These are phyloP conservation scores for sheep (Ovis aries) DNA, from an alignment of 2,113 vertebrate genomes.

Conservation along the genomic window DNA sequence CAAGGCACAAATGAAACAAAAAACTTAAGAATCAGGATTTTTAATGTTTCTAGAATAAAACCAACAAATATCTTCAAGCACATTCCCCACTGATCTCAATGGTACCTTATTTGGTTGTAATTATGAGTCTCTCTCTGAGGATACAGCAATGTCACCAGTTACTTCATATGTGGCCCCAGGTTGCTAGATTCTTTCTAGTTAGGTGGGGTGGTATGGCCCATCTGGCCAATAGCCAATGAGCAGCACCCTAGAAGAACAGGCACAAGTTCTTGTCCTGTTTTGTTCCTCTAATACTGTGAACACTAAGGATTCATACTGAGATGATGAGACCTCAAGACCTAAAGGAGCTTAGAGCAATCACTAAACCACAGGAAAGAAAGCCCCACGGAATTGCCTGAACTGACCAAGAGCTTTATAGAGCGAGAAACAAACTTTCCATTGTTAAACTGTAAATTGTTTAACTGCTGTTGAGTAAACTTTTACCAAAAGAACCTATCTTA, in stretches of 20 bases:
- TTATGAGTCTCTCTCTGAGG: background rate
- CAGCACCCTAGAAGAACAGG: background rate
- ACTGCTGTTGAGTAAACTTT: background rate
- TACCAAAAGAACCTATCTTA: background rate
- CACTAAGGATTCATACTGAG: background rate
- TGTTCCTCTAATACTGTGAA: background rate
- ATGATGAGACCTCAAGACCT: background rate
- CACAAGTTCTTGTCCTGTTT: background rate
- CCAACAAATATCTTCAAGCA: background rate
- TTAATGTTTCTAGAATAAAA: conserved; percentile 34
- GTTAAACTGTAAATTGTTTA: background rate
- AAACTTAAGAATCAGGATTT: background rate
- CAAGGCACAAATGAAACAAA: conserved; percentile 1
- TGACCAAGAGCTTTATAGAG: background rate
- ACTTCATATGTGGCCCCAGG: too few relatives aligned
- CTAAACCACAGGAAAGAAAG: background rate
- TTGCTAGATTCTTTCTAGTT: background rate
- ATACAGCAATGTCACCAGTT: background rate
- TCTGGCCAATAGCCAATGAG: background rate
- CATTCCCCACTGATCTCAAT: background rate
- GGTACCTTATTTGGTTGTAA: background rate
- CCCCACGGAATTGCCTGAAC: background rate
- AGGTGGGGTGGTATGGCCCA: background rate
- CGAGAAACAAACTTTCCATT: background rate
- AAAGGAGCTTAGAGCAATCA: background rate